phyloP scores from a whole-genome alignment of 2,113 vertebrate genomes.

The Platichthys stellatus region DNA sequence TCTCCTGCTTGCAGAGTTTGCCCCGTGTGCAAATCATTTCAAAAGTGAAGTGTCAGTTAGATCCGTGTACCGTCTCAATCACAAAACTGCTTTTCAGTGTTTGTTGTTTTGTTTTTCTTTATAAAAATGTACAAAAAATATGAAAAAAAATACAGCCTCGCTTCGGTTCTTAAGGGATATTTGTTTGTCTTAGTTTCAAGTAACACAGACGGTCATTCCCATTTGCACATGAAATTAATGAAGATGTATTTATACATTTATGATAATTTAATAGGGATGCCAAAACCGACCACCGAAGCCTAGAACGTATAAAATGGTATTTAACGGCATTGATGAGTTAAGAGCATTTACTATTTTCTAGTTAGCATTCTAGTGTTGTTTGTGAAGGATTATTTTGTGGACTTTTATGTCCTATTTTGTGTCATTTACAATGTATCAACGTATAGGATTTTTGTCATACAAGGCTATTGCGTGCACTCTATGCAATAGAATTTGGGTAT shows the following conservation, averaged over 20 bases:
- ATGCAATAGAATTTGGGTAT: conserved; percentile 88
- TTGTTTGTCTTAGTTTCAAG: conserved; percentile 75
- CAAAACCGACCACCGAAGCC: conserved; percentile 78
- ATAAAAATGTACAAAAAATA: conserved; percentile 29
- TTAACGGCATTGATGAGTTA: conserved; percentile 78
- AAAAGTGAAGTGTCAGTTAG: conserved; percentile 73
- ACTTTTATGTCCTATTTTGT: conserved; percentile 77
- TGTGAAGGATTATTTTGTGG: conserved; percentile 78
- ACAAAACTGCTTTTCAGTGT: conserved; percentile 51
- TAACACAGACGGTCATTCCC: conserved; percentile 79
- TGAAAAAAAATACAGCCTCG: conserved; percentile 51
- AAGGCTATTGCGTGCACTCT: conserved; percentile 87
- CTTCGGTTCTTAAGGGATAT: conserved; percentile 83
- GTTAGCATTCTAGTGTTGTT: conserved; percentile 79
- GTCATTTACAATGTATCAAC: conserved; percentile 78
- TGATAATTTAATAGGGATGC: conserved; percentile 81
- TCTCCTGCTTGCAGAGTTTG: conserved; percentile 73
- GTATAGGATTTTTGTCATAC: conserved; percentile 81
- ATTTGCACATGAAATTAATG: conserved; percentile 85
- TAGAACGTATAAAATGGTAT: conserved; percentile 77
- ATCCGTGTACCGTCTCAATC: conserved; percentile 63
- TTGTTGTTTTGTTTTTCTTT: conserved; percentile 63
- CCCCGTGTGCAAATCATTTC: conserved; percentile 59
- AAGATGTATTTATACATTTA: conserved; percentile 85
- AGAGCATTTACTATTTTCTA: conserved; percentile 77